Evolutionary conservation across 2,888 invertebrate species (phyloP).

Genomic region (Dynastes tityus): DNA sequence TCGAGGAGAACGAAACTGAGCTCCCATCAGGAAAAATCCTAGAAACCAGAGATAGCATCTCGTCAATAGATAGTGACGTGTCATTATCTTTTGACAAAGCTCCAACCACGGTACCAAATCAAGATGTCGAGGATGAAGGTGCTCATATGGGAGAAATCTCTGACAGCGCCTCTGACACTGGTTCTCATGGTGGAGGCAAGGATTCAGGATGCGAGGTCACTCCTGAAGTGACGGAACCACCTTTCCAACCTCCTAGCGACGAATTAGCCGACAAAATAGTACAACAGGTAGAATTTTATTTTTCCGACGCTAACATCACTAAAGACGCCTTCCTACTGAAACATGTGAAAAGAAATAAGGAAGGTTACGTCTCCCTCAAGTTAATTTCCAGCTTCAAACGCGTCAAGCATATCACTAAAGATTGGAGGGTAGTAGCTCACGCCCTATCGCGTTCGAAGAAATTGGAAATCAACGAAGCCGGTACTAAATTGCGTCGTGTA

Average conservation of each 20-base stretch:
- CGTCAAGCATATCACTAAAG: slow-evolving; percentile 94
- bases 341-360: slow-evolving; percentile 95
- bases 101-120: slow-evolving; percentile 52
- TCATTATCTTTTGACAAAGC: slow-evolving; percentile 73
- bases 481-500: slow-evolving; percentile 89
- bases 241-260: slow-evolving; percentile 81
- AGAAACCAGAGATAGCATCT: slow-evolving; percentile 76
- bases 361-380: slow-evolving; percentile 95
- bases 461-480: slow-evolving; percentile 91
- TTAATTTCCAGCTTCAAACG: slow-evolving; percentile 95
- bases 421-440: slow-evolving; percentile 93
- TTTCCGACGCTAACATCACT: slow-evolving; percentile 94
- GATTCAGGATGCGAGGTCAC: slow-evolving; percentile 81
- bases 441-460: slow-evolving; percentile 85
- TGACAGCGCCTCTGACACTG: slow-evolving; percentile 78
- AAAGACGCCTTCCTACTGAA: slow-evolving; percentile 96
- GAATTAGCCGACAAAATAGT: slow-evolving; percentile 86
- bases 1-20: slow-evolving; percentile 66
- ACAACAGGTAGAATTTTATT: slow-evolving; percentile 94
- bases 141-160: slow-evolving; percentile 77
- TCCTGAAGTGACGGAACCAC: slow-evolving; percentile 73
- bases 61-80: slow-evolving; percentile 76
- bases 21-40: slow-evolving; percentile 71
- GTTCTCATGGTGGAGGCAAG: slow-evolving; percentile 76
- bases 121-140: slow-evolving; percentile 74